These are phyloP conservation scores for Bombus impatiens DNA, from an alignment of 1,140 invertebrate species.

Conservation along the genomic window DNA sequence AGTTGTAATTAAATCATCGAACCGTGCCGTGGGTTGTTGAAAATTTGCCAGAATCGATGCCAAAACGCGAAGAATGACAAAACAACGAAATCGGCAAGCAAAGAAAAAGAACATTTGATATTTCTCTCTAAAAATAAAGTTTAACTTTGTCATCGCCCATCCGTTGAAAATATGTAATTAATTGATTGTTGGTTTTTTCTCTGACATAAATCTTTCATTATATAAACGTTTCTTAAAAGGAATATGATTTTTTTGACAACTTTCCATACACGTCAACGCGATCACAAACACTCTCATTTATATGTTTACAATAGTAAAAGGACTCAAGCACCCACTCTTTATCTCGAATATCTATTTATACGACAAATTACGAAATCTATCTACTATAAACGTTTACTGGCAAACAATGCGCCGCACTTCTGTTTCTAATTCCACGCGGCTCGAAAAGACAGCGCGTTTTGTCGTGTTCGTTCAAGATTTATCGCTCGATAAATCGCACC, in stretches of 20 bases:
- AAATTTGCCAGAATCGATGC: constrained; percentile 1
- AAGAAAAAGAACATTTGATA: not conserved
- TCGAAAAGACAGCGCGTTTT: not conserved
- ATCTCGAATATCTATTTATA: not conserved
- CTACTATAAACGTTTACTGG: not conserved
- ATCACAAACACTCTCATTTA: no score
- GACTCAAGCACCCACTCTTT: no score
- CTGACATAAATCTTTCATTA: not conserved
- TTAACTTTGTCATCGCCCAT: no score
- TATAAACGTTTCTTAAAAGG: not conserved
- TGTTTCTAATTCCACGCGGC: constrained; percentile 20
- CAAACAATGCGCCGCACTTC: not conserved
- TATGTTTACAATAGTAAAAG: not conserved
- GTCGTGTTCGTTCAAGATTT: not conserved
- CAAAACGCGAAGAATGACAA: not conserved
- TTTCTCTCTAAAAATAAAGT: not conserved
- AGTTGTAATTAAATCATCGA: constrained; percentile 10
- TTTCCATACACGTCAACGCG: no score
- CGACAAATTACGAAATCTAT: not conserved
- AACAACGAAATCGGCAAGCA: not conserved
- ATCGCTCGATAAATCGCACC: constrained; percentile 30
- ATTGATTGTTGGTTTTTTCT: not conserved
- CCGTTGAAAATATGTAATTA: not conserved
- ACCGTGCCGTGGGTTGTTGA: not conserved
- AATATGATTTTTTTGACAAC: no score